Conservation (phyloP, 2,113 vertebrate genomes). For the Psittacula cyanocephala region DNA sequence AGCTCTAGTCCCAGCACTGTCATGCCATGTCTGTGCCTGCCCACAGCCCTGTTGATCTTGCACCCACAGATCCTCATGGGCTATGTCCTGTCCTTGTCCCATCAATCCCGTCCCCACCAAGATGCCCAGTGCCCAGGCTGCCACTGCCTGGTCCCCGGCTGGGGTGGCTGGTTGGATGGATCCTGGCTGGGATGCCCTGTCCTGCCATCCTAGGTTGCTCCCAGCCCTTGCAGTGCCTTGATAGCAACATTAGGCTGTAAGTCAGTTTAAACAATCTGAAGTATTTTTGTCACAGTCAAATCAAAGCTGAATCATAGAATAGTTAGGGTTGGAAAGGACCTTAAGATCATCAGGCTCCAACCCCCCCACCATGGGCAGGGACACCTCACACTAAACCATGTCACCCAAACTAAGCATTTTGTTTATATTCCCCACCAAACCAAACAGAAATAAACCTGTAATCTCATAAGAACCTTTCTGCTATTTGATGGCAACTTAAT, state of each 20-base stretch:
- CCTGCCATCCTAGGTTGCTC: neutral
- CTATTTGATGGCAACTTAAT: neutral
- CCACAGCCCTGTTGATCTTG: neutral
- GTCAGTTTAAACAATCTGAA: neutral
- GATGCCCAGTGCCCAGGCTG: neutral
- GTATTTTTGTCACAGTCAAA: neutral
- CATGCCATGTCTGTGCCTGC: neutral
- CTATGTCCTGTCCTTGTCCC: rapidly evolving
- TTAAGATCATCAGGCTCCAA: neutral
- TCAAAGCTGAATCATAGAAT: neutral
- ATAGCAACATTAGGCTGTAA: neutral
- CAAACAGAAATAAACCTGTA: neutral
- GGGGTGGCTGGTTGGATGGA: too few relatives aligned
- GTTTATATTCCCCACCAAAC: neutral
- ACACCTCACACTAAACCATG: neutral
- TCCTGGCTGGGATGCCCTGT: neutral
- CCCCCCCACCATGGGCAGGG: too few relatives aligned
- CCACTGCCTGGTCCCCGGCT: neutral
- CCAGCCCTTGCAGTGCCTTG: neutral
- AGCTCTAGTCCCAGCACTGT: neutral
- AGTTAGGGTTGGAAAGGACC: neutral
- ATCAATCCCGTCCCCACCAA: rapidly evolving
- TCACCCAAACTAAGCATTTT: neutral
- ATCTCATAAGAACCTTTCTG: neutral
- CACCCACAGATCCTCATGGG: rapidly evolving